phyloP scores from a whole-genome alignment of 2,888 invertebrate species.

The Drosophila borborema region DNA sequence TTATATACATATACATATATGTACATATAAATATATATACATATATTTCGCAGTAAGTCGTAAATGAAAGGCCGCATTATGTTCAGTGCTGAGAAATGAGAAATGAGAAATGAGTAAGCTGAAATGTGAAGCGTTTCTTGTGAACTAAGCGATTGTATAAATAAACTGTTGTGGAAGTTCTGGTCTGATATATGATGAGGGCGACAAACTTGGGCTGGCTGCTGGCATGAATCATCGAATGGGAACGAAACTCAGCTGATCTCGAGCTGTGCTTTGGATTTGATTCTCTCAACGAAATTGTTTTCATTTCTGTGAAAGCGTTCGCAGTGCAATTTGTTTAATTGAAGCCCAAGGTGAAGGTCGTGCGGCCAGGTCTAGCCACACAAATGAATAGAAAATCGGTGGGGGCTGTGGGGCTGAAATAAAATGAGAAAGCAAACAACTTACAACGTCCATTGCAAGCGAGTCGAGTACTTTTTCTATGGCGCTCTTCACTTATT shows the following conservation, averaged over 20 bases:
- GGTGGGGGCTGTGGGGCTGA: not conserved
- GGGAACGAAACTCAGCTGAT: constrained; percentile 56
- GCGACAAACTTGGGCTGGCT: constrained; percentile 14
- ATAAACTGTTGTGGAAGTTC: constrained; percentile 10
- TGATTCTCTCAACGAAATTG: constrained; percentile 46
- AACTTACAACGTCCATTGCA: constrained; percentile 71
- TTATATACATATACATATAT: not conserved
- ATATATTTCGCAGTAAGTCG: not conserved
- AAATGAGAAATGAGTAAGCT: constrained; percentile 46
- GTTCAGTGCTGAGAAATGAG: constrained; percentile 3
- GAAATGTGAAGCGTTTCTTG: constrained; percentile 20
- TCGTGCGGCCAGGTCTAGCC: constrained; percentile 55
- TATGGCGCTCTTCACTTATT: constrained; percentile 56
- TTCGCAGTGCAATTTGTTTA: constrained; percentile 67
- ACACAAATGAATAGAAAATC: constrained; percentile 42
- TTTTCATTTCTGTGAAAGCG: constrained; percentile 71
- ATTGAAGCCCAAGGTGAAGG: constrained; percentile 78
- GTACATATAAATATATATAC: not conserved
- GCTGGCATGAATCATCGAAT: constrained; percentile 46
- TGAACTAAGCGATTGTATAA: constrained; percentile 44
- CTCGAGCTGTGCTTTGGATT: constrained; percentile 28
- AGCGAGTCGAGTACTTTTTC: constrained; percentile 36
- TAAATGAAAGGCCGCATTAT: constrained; percentile 4
- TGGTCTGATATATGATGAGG: not conserved
- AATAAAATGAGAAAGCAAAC: constrained; percentile 5